Base-by-base conservation (phyloP, 2,888 invertebrate species). In the Chloroclysta siterata region DNA sequence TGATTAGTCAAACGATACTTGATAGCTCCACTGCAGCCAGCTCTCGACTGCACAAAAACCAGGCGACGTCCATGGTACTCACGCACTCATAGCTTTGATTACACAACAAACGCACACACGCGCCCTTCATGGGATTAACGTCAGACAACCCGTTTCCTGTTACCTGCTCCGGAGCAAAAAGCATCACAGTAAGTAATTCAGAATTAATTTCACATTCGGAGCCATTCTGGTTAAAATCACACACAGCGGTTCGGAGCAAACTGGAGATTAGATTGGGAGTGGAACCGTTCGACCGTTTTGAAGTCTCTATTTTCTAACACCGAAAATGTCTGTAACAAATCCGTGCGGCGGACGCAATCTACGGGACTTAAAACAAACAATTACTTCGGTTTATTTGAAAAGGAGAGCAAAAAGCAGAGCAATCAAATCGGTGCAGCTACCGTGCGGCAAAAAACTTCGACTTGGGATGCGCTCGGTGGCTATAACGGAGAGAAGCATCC, bases 291-390 rank as follows among this genome's bases (percentile, higher is more conserved):
- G 80, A 88, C 77, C 88, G 83, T 86, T 85, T 82, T 88, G 84
- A 90, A 85, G 87, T 83, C 87, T 90, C 83, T 85, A 89, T 90
- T 89, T 87, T 85, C 84, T 84, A 83, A 83, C 78, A 77, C 78
- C 82, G 72, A 88, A 85, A 88, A 85, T 82, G 79, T 86, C 87
- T 87, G 89, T 89, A 86, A 88, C 89, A 85, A 90, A 91, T 89
- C 84, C 82, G 84, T 82, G 77, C 83, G 79, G 85, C 85, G 86
- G 85, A 88, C 84, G 85, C 88, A 88, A 90, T 88, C 89, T 87
- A 85, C 84, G 82, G 80, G 84, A 81, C 84, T 88, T 92, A 92
- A 90, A 93, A 92, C 93, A 93, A 93, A 93, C 92, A 92, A 92
- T 93, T 92, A 91, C 90, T 89, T 85, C 76, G 87, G 86, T 90